Percentiles rank a stretch among this genome's conserved stretches.
phyloP scores from a whole-genome alignment of 2,797 vertebrate genomes.

The Uromys caudimaculatus region DNA sequence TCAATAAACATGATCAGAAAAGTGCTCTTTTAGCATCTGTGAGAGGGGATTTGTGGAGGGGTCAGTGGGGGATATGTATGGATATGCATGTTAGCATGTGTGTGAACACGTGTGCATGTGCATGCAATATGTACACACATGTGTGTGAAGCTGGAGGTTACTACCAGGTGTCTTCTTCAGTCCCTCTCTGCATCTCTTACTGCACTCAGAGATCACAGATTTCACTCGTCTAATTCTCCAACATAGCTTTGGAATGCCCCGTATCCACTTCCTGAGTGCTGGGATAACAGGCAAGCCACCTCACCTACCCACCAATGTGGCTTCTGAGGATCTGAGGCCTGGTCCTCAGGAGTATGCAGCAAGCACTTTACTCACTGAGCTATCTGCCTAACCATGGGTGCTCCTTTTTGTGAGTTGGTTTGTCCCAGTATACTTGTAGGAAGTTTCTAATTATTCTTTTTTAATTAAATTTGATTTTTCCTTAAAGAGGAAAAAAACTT shows the following conservation, averaged over 20 bases:
- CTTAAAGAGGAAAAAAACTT: not conserved
- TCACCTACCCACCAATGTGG: not conserved
- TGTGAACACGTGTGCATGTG: too few species aligned
- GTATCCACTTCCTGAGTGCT: not conserved
- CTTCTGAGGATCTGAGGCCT: not conserved
- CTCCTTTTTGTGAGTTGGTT: not conserved
- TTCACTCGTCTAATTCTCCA: not conserved
- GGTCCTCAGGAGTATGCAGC: not conserved
- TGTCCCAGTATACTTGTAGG: not conserved
- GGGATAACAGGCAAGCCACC: too few species aligned
- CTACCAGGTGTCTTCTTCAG: not conserved
- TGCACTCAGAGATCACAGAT: not conserved
- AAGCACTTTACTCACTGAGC: not conserved
- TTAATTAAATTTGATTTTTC: constrained; percentile 13
- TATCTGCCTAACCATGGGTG: not conserved
- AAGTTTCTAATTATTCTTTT: not conserved
- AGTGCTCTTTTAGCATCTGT: not conserved
- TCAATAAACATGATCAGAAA: not conserved
- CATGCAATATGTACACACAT: not conserved
- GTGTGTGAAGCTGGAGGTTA: not conserved
- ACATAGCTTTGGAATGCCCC: not conserved
- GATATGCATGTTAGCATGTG: not conserved
- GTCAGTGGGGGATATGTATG: not conserved
- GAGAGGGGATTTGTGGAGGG: not conserved
- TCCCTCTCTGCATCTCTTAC: not conserved